Base-by-base conservation (phyloP, 2,113 vertebrate genomes). In the Malurus elegans region DNA sequence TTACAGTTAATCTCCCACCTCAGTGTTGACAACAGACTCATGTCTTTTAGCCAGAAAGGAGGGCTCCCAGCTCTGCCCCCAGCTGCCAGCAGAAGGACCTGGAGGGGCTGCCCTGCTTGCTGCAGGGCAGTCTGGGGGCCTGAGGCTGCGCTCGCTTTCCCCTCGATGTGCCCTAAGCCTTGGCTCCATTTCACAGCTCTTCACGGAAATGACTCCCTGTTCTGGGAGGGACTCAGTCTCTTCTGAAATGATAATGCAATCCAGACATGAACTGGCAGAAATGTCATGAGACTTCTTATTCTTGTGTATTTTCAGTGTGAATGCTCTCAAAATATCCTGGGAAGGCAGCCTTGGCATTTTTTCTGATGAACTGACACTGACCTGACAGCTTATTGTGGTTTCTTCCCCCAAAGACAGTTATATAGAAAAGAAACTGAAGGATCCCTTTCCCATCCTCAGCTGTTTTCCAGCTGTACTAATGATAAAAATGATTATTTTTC, bases 231-330 rank as follows among this genome's bases (percentile, higher is more conserved):
- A 71, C 56, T 92, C 12, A 0, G 23, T 44, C 31, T 83, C 60
- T 90, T 72, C 94, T 95, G 53, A 95, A 88, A 93, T 79, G 57
- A 92, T 97, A 97, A 97, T 96, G 79, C 69, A 92, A 96, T 96
- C 92, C 93, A 95, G 95, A 97, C 85, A 34, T 92, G 79, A 94
- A 93, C 90, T 96, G 94, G 90, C 90, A 94, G 90, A 95, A 96
- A 96, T 92, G 78, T 90, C 95, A 93, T 96, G 96, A 95, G 93
- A 96, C 72, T 95, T 94, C 86, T 96, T 88, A 79, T 92, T 95
- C 65, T 90, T 92, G 88, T 0, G 65, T 90, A 80, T 96, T 96
- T 97, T 92, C 95, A 96, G 88, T 78, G 32, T 6, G 26, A 94
- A 95, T n/a, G 56, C 5, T 14, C 94, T 93, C 85, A 95, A 97